A percentile compares a stretch with the other conserved stretches of the same genome.
Conservation (phyloP, 1,140 invertebrate species). For the Dreissena polymorpha region DNA sequence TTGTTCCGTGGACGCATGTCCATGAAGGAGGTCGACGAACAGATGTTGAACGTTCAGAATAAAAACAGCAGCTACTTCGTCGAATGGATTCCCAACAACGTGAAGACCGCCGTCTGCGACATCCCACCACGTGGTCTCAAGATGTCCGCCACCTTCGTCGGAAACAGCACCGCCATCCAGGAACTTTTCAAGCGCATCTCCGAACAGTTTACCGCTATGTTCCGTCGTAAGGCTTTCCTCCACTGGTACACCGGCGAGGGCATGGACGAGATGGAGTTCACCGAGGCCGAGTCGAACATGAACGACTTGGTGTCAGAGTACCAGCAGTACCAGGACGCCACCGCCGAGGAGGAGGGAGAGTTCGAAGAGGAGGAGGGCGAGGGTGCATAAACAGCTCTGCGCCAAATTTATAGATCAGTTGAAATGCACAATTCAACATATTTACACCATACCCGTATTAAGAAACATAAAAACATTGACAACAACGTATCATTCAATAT, state of each 20-base stretch:
- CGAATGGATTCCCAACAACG: conserved; percentile 87
- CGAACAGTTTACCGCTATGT: conserved; percentile 84
- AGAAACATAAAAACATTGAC: too few relatives aligned
- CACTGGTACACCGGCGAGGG: conserved; percentile 91
- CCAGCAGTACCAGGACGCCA: conserved; percentile 78
- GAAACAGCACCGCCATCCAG: conserved; percentile 87
- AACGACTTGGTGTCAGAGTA: conserved; percentile 95
- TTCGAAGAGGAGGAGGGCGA: conserved; percentile 81
- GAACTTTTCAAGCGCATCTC: conserved; percentile 90
- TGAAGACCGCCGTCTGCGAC: conserved; percentile 94
- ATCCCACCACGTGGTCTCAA: conserved; percentile 94
- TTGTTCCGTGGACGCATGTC: conserved; percentile 97
- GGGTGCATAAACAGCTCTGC: too few relatives aligned
- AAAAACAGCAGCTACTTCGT: conserved; percentile 91
- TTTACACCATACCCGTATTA: too few relatives aligned
- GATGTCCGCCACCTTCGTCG: conserved; percentile 92
- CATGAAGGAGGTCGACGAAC: conserved; percentile 94
- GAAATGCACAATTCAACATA: too few relatives aligned
- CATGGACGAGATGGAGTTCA: conserved; percentile 91
- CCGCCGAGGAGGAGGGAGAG: conserved; percentile 75
- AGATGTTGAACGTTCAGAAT: conserved; percentile 90
- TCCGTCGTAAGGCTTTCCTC: conserved; percentile 89
- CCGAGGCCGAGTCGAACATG: conserved; percentile 89
- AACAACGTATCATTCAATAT: too few relatives aligned
- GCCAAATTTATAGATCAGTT: too few relatives aligned